Conservation (phyloP, 2,797 vertebrate genomes). For the Argentina silus region DNA sequence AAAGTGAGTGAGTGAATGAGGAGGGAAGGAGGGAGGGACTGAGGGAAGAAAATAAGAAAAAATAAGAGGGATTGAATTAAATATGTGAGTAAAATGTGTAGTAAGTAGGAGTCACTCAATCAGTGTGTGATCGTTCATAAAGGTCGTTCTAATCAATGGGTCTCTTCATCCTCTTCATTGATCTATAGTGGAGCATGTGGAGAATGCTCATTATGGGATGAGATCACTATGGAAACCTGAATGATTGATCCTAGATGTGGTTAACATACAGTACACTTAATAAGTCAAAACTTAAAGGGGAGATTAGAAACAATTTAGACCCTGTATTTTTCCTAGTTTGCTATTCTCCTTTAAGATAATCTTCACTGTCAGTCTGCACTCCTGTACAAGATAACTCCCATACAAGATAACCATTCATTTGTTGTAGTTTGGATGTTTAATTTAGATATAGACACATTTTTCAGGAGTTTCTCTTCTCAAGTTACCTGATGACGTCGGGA, state of each 20-base stretch:
- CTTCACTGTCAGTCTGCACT: neutral
- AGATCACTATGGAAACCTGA: neutral
- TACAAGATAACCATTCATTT: neutral
- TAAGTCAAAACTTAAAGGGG: neutral
- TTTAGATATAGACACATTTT: conserved; percentile 41
- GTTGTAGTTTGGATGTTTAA: conserved; percentile 41
- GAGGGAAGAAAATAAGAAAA: neutral
- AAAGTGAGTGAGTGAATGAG: neutral
- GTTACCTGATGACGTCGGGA: conserved; percentile 14
- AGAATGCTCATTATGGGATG: neutral
- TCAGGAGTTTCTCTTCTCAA: neutral
- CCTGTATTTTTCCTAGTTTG: no score
- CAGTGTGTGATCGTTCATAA: neutral
- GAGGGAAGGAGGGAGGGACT: no score
- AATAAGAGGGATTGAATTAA: neutral
- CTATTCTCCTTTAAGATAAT: no score
- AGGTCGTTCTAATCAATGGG: conserved; percentile 4
- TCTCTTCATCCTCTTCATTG: conserved; percentile 9
- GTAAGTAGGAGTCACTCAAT: neutral
- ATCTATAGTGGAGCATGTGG: neutral
- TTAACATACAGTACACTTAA: neutral
- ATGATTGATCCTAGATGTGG: neutral
- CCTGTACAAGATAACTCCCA: neutral
- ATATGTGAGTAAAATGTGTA: neutral
- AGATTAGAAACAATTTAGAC: neutral